Base-by-base conservation (phyloP, 2,888 invertebrate species). In the Ditula angustiorana region DNA sequence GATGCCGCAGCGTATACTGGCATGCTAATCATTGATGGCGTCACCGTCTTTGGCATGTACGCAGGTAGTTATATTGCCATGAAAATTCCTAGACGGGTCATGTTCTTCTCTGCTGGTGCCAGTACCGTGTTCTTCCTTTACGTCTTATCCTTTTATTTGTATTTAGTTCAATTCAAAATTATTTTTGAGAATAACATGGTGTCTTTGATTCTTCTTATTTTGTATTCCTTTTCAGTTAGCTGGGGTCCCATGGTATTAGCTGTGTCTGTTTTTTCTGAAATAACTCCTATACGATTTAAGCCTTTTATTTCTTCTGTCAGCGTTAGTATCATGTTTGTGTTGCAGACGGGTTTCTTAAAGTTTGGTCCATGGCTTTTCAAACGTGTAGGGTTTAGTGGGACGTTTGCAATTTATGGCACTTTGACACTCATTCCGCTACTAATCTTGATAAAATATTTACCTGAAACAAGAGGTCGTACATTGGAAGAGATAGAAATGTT, bases 381-480 rank as follows among this genome's bases (percentile, higher is more conserved):
- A 21, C 23, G 4, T 3, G n/a, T 50, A 23, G 49, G 28, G 10
- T 11, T 53, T 19, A 26, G 16, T 13, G 30, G 52, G 2, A 53
- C 52, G 16, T 33, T 35, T 53, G 52, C 28, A 10, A 33, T 46
- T 1, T 46, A 21, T n/a, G 46, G 21, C 0, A 46, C 46, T 2
- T 11, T 46, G 21, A 21, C 21, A 3, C 5, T 37, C 2, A 11
- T 7, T 23, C 24, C 28, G 11, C 7, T 11, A 2, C n/a, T 28
- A 16, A 1, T 19, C 4, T 23, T 57, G 21, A 23, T 46, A 2
- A 46, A 46, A 7, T 28, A 21, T 46, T 21, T 57, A 19, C 57
- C 57, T 21, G 46, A 57, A 28, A 57, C 57, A 5, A 57, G 46
- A 19, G 44, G 3, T 33, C 33, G 33, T 33, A 33, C 33, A 0